A percentile compares a stretch with the other conserved stretches of the same genome.
These are phyloP conservation scores for Herpailurus yagouaroundi DNA, from an alignment of 2,113 vertebrate genomes.

Conservation along the genomic window DNA sequence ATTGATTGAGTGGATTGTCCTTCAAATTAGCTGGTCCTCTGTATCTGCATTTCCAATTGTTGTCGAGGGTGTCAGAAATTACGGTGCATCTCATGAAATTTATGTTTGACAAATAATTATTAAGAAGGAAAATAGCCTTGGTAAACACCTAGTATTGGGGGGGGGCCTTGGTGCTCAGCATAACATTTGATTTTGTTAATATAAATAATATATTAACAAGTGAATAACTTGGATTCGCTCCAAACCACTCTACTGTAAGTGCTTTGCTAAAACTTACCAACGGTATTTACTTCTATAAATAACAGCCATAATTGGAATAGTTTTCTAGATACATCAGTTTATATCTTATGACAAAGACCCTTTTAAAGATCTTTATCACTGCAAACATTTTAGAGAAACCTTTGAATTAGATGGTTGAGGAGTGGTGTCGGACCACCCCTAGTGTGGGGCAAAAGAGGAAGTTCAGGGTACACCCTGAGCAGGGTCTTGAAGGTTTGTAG, in stretches of 20 bases:
- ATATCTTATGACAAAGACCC: constrained; percentile 61
- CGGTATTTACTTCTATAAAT: constrained; percentile 86
- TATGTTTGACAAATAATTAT: constrained; percentile 66
- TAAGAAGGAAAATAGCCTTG: constrained; percentile 41
- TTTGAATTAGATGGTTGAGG: constrained; percentile 3
- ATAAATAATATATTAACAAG: constrained; percentile 89
- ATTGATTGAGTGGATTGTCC: constrained; percentile 26
- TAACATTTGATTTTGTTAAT: constrained; percentile 87
- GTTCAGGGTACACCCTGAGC: not conserved
- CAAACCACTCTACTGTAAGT: constrained; percentile 86
- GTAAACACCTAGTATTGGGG: constrained; percentile 1
- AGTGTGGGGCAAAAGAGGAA: not conserved
- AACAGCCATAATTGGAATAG: constrained; percentile 76
- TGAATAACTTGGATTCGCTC: constrained; percentile 83
- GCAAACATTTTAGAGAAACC: constrained; percentile 56
- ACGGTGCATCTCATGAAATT: constrained; percentile 38
- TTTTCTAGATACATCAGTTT: constrained; percentile 71
- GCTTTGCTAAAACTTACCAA: constrained; percentile 83
- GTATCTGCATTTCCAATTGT: not conserved
- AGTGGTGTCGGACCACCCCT: not conserved
- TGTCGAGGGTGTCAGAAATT: constrained; percentile 12
- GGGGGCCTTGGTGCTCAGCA: constrained; percentile 69
- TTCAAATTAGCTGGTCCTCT: not conserved
- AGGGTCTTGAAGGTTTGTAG: not conserved
- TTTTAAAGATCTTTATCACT: constrained; percentile 59